These are phyloP conservation scores for Leptobrachium leishanense DNA, from an alignment of 2,113 vertebrate species.

Conservation along the genomic window DNA sequence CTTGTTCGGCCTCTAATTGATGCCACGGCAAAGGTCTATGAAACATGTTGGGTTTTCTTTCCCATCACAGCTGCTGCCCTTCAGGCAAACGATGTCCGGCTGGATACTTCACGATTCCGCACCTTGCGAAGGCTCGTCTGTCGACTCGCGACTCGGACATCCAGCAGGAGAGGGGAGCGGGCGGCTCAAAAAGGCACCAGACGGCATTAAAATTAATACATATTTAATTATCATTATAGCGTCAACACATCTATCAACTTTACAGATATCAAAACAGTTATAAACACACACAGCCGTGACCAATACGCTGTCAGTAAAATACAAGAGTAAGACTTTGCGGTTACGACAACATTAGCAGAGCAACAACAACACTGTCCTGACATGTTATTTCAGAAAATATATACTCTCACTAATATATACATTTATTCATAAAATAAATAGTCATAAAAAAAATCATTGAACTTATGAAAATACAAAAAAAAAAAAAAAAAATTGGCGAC, in stretches of 20 bases:
- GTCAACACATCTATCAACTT: slow-evolving; percentile 81
- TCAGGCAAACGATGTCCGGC: too few relatives aligned
- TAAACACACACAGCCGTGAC: slow-evolving; percentile 64
- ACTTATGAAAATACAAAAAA: slow-evolving; percentile 72
- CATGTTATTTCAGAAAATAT: slow-evolving; percentile 80
- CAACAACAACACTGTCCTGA: slow-evolving; percentile 74
- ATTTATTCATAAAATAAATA: slow-evolving; percentile 89
- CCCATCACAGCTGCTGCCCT: too few relatives aligned
- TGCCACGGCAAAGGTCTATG: too few relatives aligned
- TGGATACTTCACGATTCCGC: too few relatives aligned
- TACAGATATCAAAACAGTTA: slow-evolving; percentile 67
- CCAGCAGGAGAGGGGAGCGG: too few relatives aligned
- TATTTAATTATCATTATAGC: slow-evolving; percentile 78
- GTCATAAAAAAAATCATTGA: slow-evolving; percentile 79
- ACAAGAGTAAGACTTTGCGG: slow-evolving; percentile 69
- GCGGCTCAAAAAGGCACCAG: background rate
- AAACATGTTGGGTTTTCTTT: too few relatives aligned
- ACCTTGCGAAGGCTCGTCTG: too few relatives aligned
- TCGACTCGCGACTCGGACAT: too few relatives aligned
- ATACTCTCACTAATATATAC: slow-evolving; percentile 91
- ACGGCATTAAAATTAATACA: slow-evolving; percentile 53
- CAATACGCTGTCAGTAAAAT: slow-evolving; percentile 77
- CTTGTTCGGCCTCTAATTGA: too few relatives aligned
- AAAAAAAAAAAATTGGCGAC: slow-evolving; percentile 53
- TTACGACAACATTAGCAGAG: slow-evolving; percentile 75